These are phyloP conservation scores for Lithobates sylvaticus DNA, from an alignment of 2,797 vertebrate genomes.

Conservation along the genomic window DNA sequence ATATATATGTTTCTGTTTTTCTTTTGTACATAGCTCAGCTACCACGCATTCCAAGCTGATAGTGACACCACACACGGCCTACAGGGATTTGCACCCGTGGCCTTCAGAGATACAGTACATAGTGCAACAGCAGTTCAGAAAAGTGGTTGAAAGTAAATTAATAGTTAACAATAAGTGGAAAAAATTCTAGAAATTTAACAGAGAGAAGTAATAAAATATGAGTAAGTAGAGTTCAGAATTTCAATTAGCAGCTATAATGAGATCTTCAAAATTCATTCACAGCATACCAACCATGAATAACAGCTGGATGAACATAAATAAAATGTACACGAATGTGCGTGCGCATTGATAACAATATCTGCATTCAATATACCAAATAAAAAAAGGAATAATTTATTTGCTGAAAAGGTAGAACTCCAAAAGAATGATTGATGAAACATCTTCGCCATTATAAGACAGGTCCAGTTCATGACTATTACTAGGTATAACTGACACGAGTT, in stretches of 20 bases:
- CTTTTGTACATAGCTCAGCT: too few relatives aligned
- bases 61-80: too few relatives aligned
- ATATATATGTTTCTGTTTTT: too few relatives aligned
- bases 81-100: too few relatives aligned
- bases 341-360: constrained; percentile 5
- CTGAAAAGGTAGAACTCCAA: neutral
- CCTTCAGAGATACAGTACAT: too few relatives aligned
- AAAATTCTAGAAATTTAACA: neutral
- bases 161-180: neutral
- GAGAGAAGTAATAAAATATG: neutral
- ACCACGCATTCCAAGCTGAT: too few relatives aligned
- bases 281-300: constrained; percentile 7
- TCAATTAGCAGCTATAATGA: constrained; percentile 16
- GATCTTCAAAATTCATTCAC: neutral
- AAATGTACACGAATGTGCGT: neutral
- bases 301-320: constrained; percentile 19
- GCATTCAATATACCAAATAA: neutral
- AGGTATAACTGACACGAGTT: too few relatives aligned
- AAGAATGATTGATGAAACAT: neutral
- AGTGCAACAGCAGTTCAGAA: neutral
- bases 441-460: neutral
- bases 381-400: neutral
- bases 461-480: too few relatives aligned
- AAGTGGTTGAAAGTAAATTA: neutral
- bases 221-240: constrained; percentile 19